Percentiles rank a stretch among this genome's conserved stretches.
phyloP scores from a whole-genome alignment of 1,140 invertebrate species.

The Vollenhovia emeryi region DNA sequence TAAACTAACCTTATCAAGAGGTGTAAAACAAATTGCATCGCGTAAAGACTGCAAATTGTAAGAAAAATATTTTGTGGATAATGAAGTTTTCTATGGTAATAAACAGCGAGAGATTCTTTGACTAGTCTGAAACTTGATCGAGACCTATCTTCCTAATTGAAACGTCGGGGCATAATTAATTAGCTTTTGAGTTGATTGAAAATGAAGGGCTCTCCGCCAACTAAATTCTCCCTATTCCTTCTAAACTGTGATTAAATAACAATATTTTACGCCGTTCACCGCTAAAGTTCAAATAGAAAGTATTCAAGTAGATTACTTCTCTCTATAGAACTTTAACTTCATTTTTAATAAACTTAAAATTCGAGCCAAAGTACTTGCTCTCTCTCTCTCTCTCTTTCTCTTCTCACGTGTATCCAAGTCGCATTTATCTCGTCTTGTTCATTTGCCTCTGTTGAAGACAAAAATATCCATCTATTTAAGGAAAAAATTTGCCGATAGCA shows the following conservation, averaged over 20 bases:
- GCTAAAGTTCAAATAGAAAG: background rate
- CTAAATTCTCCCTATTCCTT: background rate
- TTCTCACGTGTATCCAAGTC: background rate
- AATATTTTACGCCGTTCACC: background rate
- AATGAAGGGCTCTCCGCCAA: background rate
- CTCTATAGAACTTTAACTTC: background rate
- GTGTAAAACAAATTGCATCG: background rate
- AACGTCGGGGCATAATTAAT: background rate
- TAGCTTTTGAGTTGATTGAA: background rate
- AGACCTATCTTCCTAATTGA: background rate
- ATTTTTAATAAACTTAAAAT: slow-evolving; percentile 24
- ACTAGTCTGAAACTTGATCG: background rate
- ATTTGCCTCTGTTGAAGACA: background rate
- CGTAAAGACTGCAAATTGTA: background rate
- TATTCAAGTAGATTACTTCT: slow-evolving; percentile 1
- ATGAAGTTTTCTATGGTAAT: background rate
- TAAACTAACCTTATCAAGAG: background rate
- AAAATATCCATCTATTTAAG: slow-evolving; percentile 28
- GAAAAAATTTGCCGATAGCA: slow-evolving; percentile 6
- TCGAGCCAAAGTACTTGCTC: background rate
- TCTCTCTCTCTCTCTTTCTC: too few species aligned
- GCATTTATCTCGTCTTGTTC: background rate
- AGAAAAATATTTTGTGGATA: background rate
- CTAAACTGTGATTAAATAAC: slow-evolving; percentile 2
- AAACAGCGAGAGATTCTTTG: background rate